Percentiles rank a stretch among this genome's conserved stretches.
Conservation (phyloP, 2,888 invertebrate species). For the Tuberolachnus salignus region DNA sequence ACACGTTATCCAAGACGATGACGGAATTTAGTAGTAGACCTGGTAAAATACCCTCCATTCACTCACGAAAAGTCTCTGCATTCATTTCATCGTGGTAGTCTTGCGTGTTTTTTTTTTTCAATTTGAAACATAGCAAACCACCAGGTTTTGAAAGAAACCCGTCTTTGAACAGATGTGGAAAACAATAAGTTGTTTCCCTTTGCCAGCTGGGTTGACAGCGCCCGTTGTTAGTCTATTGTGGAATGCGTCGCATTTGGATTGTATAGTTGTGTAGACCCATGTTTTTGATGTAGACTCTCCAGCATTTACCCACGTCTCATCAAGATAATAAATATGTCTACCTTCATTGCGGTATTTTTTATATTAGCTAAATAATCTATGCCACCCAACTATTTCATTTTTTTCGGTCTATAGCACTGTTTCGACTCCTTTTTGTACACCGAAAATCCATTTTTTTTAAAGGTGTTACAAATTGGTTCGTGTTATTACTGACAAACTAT, state of each 20-base stretch:
- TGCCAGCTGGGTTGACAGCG: neutral
- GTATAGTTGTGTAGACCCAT: neutral
- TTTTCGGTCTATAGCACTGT: too few relatives aligned
- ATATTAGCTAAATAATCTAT: neutral
- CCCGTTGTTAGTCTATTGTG: neutral
- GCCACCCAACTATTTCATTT: too few relatives aligned
- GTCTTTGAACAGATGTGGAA: neutral
- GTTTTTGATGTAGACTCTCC: neutral
- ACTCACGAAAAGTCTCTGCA: too few relatives aligned
- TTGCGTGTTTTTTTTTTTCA: neutral
- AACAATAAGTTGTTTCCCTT: neutral
- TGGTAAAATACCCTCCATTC: too few relatives aligned
- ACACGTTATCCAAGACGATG: neutral
- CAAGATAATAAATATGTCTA: conserved; percentile 7
- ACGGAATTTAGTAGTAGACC: neutral
- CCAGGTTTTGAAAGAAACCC: neutral
- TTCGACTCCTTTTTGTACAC: too few relatives aligned
- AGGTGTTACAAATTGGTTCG: too few relatives aligned
- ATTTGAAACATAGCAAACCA: neutral
- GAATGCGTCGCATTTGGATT: neutral
- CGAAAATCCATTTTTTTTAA: too few relatives aligned
- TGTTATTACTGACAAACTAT: too few relatives aligned
- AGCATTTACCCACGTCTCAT: conserved; percentile 37
- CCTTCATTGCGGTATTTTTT: conserved; percentile 10
- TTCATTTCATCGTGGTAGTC: conserved; percentile 17